Evolutionary conservation across 1,140 invertebrate genomes (phyloP).

Genomic region (Drosophila triauraria): DNA sequence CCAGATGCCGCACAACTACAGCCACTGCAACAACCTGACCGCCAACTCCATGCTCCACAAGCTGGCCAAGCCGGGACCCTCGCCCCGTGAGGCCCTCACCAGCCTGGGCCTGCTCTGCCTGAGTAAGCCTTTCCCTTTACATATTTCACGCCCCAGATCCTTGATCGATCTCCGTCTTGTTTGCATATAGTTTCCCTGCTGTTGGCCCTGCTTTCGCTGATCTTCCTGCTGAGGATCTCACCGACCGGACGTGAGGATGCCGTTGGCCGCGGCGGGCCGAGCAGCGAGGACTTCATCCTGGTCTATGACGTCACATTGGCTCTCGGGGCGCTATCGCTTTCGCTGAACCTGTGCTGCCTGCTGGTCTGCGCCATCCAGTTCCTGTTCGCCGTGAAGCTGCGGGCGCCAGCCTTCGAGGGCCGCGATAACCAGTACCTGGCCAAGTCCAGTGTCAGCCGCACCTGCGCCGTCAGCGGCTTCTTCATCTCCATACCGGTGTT

Average conservation of each 20-base stretch:
- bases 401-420: slow-evolving; percentile 88
- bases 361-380: slow-evolving; percentile 97
- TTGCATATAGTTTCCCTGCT: slow-evolving; percentile 89
- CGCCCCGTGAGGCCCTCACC: slow-evolving; percentile 90
- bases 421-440: slow-evolving; percentile 95
- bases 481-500: slow-evolving; percentile 97
- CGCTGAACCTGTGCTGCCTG: slow-evolving; percentile 94
- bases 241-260: slow-evolving; percentile 86
- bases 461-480: slow-evolving; percentile 96
- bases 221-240: slow-evolving; percentile 94
- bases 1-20: slow-evolving; percentile 65
- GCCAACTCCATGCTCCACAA: slow-evolving; percentile 54
- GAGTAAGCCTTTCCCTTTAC: slow-evolving; percentile 51
- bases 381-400: slow-evolving; percentile 95
- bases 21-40: slow-evolving; percentile 69
- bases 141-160: not conserved
- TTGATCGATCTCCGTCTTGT: slow-evolving; percentile 1
- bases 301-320: slow-evolving; percentile 96
- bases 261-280: slow-evolving; percentile 79
- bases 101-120: slow-evolving; percentile 94
- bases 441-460: slow-evolving; percentile 94
- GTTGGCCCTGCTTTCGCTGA: slow-evolving; percentile 92
- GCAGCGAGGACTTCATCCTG: slow-evolving; percentile 92
- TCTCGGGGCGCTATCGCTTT: slow-evolving; percentile 93
- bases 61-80: slow-evolving; percentile 70